Conservation (phyloP, 2,113 vertebrate species). For the Ceyx cyanopectus region DNA sequence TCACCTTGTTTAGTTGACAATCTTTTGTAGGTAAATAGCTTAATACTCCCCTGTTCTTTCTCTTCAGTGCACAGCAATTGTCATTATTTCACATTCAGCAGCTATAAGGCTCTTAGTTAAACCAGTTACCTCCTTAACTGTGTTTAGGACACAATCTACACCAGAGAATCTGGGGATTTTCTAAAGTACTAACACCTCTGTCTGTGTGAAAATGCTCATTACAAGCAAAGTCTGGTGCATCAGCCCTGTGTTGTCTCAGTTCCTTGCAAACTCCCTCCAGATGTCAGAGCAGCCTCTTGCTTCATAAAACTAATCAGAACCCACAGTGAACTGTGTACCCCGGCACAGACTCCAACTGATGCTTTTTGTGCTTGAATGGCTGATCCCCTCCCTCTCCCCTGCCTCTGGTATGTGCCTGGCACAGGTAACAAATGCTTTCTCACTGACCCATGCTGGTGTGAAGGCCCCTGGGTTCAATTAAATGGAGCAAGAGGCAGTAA, state of each 20-base stretch:
- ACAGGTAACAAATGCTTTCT: slow-evolving; percentile 39
- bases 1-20: not conserved
- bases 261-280: slow-evolving; percentile 24
- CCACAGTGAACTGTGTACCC: not conserved
- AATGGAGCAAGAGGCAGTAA: slow-evolving; percentile 61
- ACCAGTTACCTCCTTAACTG: not conserved
- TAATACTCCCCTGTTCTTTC: not conserved
- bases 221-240: not conserved
- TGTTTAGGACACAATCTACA: slow-evolving; percentile 4
- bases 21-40: not conserved
- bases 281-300: slow-evolving; percentile 23
- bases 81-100: not conserved
- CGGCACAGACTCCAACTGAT: not conserved
- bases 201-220: not conserved
- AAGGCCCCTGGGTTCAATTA: slow-evolving; percentile 52
- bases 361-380: slow-evolving; percentile 16
- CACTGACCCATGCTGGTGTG: slow-evolving; percentile 26
- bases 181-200: slow-evolving; percentile 9
- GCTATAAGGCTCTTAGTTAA: not conserved
- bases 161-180: not conserved
- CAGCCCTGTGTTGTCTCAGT: not conserved
- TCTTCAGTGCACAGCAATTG: not conserved
- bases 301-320: slow-evolving; percentile 42
- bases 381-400: not conserved
- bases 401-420: slow-evolving; percentile 46